These are phyloP conservation scores for Gobio occitaniae DNA, from an alignment of 2,797 vertebrate genomes.

Conservation along the genomic window DNA sequence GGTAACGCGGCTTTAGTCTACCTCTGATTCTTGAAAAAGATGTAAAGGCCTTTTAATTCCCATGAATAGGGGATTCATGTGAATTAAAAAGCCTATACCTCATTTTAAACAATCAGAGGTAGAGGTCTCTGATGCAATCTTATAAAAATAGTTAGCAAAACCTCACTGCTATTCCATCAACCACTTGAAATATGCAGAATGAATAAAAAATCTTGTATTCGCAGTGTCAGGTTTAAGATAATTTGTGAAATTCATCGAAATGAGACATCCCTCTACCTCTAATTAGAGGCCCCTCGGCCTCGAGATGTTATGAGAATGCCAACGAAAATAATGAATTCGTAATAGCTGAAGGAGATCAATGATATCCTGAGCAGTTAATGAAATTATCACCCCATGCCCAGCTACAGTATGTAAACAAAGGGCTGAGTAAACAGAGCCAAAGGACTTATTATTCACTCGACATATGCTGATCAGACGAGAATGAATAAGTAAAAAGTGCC, in stretches of 20 bases:
- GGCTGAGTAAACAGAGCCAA: slow-evolving; percentile 36
- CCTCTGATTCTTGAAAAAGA: not conserved
- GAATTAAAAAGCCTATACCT: not conserved
- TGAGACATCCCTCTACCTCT: slow-evolving; percentile 44
- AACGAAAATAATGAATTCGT: slow-evolving; percentile 57
- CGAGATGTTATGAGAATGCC: slow-evolving; percentile 46
- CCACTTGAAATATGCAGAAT: slow-evolving; percentile 45
- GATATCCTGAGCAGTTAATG: slow-evolving; percentile 55
- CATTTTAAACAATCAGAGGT: not conserved
- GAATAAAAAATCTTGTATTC: slow-evolving; percentile 29
- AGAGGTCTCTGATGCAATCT: not conserved
- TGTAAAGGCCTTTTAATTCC: not conserved
- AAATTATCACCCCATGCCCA: slow-evolving; percentile 55
- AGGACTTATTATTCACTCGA: slow-evolving; percentile 38
- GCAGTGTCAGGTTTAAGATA: slow-evolving; percentile 36
- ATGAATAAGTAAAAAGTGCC: slow-evolving; percentile 23
- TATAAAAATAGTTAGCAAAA: slow-evolving; percentile 11
- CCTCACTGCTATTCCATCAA: slow-evolving; percentile 27
- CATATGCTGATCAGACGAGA: not conserved
- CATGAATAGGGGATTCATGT: not conserved
- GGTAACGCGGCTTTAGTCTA: too few relatives aligned
- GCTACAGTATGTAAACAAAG: slow-evolving; percentile 49
- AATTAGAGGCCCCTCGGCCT: slow-evolving; percentile 58
- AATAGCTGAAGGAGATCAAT: slow-evolving; percentile 59
- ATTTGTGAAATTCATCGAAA: slow-evolving; percentile 53